Evolutionary conservation across 2,113 vertebrate genomes (phyloP).

Genomic region (Megaptera novaeangliae): DNA sequence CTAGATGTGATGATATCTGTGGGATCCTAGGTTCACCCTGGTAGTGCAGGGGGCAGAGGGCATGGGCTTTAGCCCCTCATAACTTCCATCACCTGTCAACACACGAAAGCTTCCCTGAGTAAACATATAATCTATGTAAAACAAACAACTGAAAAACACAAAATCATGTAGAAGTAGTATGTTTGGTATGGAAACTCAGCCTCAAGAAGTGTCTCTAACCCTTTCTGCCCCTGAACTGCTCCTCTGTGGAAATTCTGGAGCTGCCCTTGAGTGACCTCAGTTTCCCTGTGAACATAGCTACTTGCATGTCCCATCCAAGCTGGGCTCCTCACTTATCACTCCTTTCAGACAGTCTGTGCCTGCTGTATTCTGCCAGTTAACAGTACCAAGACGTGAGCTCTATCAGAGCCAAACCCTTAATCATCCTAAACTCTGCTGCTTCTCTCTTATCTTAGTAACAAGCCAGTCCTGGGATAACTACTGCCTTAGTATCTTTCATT

Average conservation of each 20-base stretch:
- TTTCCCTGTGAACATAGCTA: background rate
- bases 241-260: background rate
- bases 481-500: background rate
- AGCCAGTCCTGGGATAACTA: background rate
- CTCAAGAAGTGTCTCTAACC: background rate
- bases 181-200: background rate
- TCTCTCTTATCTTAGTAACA: background rate
- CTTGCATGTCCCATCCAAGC: background rate
- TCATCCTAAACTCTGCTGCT: background rate
- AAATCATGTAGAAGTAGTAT: background rate
- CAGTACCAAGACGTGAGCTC: background rate
- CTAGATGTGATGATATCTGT: background rate
- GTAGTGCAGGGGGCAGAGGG: background rate
- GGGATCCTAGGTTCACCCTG: background rate
- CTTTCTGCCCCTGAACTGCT: background rate
- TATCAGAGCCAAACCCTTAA: background rate
- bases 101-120: too few species aligned
- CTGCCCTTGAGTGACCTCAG: rapidly evolving
- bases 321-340: background rate
- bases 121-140: background rate
- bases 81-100: background rate
- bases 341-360: background rate
- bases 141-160: background rate
- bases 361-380: background rate
- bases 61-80: background rate